Base-by-base conservation (phyloP, 2,888 invertebrate genomes). In the Ornithoptera priamus region DNA sequence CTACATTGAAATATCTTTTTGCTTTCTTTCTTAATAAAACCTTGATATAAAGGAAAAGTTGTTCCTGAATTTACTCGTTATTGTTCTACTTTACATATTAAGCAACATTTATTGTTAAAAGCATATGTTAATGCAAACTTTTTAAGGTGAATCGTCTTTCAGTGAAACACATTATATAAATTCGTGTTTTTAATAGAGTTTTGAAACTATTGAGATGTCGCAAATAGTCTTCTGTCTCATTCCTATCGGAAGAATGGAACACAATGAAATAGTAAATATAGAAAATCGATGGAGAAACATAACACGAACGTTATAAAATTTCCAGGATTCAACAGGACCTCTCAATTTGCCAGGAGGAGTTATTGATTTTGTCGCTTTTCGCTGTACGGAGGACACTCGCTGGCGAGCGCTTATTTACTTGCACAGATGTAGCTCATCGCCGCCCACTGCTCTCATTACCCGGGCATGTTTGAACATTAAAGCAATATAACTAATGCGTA, bases 331-430 rank as follows among this genome's bases (percentile, higher is more conserved):
- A 59, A 10, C 22, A 61, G 64, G 68, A 65, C 60, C 15, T 56
- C 60, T 64, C 64, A 68, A 68, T 68, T 53, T 53, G 60, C 22
- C 68, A 64, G 64, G 30, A 64, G 64, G 30, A 66, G 74, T 69
- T 82, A 83, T 87, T 84, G 87, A 87, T 87, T 64, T 86, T 81
- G 85, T 84, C 85, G 76, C 83, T 78, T 79, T 82, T 80, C 80
- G 81, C 83, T 84, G 82, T 81, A 79, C 81, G 81, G 79, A 80
- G 82, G 80, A 76, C 79, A 77, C 77, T 76, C 74, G 64, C 65
- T 62, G 57, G 62, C 36, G 17, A 39, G 36, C 72, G 68, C 72
- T 71, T 69, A 73, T 75, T 74, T 72, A 74, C 73, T 74, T 36
- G 65, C 56, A 46, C 63, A 67, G 63, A 67, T 67, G 64, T 50